Percentiles rank a stretch among this genome's conserved stretches.
Evolutionary conservation across 2,797 vertebrate species (phyloP).

Genomic region (Helarctos malayanus): DNA sequence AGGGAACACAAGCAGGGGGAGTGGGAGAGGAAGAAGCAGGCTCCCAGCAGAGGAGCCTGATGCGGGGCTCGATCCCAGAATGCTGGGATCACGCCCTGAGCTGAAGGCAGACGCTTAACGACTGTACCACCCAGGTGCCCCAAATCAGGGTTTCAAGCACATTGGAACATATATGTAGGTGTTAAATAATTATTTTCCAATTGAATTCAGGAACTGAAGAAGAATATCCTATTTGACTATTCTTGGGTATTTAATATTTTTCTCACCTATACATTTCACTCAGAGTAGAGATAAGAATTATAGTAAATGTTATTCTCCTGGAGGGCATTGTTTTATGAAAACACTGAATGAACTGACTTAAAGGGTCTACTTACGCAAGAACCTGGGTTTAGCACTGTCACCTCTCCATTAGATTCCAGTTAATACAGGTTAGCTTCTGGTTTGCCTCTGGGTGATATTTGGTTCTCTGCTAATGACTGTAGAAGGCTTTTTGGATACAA

Average conservation of each 20-base stretch:
- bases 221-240: not conserved
- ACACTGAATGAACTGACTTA: not conserved
- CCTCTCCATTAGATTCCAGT: not conserved
- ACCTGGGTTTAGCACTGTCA: not conserved
- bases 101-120: too few relatives aligned
- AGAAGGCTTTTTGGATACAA: slow-evolving; percentile 16
- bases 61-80: too few relatives aligned
- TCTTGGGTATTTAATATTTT: slow-evolving; percentile 16
- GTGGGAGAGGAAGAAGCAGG: too few relatives aligned
- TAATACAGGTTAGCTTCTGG: not conserved
- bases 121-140: too few relatives aligned
- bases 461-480: slow-evolving; percentile 7
- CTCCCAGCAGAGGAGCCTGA: too few relatives aligned
- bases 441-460: not conserved
- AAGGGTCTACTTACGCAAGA: not conserved
- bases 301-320: not conserved
- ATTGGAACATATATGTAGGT: not conserved
- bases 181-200: slow-evolving; percentile 35
- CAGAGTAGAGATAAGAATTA: not conserved
- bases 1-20: too few relatives aligned
- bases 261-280: not conserved
- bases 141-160: slow-evolving; percentile 10
- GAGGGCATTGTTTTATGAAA: not conserved
- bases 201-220: slow-evolving; percentile 19
- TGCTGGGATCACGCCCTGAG: too few relatives aligned